Evolutionary conservation across 2,888 invertebrate species (phyloP), one percentile per base, ranked within the genome.

Genomic region (Drosophila rellima): DNA sequence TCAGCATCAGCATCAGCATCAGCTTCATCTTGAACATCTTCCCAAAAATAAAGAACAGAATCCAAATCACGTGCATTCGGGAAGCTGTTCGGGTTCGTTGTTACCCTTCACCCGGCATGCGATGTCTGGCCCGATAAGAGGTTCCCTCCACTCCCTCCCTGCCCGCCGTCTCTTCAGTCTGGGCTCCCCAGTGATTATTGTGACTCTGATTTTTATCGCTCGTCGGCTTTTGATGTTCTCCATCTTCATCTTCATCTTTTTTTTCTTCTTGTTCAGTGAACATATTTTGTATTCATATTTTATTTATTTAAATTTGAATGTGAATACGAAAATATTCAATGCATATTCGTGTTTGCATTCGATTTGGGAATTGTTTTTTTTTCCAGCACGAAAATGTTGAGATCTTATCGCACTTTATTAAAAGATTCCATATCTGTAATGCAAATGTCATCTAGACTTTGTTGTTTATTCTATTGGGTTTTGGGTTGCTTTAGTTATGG

Each of bases 271-370:
- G 29, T 11, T 65, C 62, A 54, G 15, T 29, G 64, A 47, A 55
- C 74, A 66, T 60, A 61, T 78, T 68, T 67, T 51, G 42, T 70
- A 62, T 65, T 60, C 77, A 80, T 75, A 80, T 78, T 73, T 70
- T 72, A 75, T 82, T 80, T 82, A 87, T 88, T 87, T 82, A 75
- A 73, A 85, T 88, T 85, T 73, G 29, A 78, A 80, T 86, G 66
- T 59, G 74, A 23, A 56, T 56, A 17, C 45, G 54, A 40, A 70
- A 51, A 69, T 75, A 70, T 63, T 75, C 78, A 68, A 78, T 76
- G 78, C 74, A 65, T 88, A 62, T 47, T 37, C 56, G 47, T 63
- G 75, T 88, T 83, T 76, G 59, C 73, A 83, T 88, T 88, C 82
- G 78, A 57, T 75, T 78, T 67, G 83, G 83, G 83, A 80, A 82